phyloP scores from a whole-genome alignment of 35 echinoderm and acorn worm genomes.

The Eucidaris tribuloides region DNA sequence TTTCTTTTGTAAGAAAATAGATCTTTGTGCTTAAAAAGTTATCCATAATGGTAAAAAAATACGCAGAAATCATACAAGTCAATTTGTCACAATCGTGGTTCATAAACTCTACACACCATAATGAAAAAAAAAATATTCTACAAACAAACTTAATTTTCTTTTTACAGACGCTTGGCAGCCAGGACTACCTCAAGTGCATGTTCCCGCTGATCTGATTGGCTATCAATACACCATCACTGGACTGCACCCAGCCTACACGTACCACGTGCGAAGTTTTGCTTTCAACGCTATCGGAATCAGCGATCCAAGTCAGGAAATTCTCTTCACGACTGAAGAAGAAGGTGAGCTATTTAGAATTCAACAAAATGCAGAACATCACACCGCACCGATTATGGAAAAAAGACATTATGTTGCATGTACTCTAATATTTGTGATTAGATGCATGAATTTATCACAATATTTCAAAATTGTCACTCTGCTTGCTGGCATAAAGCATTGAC shows the following conservation, averaged over 20 bases:
- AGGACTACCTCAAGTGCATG: constrained; percentile 62
- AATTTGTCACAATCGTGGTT: no score
- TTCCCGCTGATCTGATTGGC: constrained; percentile 53
- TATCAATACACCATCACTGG: constrained; percentile 62
- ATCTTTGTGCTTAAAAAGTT: no score
- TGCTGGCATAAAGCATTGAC: no score
- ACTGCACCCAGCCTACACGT: constrained; percentile 84
- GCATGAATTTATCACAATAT: no score
- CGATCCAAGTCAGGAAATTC: constrained; percentile 61
- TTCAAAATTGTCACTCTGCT: no score
- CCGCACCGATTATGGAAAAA: not conserved
- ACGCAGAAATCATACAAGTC: no score
- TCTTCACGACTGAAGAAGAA: constrained; percentile 92
- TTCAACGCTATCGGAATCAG: constrained; percentile 92
- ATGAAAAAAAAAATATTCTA: no score
- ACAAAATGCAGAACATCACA: no score
- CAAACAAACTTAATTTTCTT: not conserved
- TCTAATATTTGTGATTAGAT: not conserved
- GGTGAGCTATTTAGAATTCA: no score
- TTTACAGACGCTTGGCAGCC: constrained; percentile 87
- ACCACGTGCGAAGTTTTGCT: constrained; percentile 77
- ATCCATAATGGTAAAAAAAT: no score
- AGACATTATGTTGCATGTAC: not conserved
- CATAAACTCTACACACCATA: no score
- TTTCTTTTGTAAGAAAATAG: no score